Conservation (phyloP, 2,888 invertebrate species). For the Nasonia oneida region DNA sequence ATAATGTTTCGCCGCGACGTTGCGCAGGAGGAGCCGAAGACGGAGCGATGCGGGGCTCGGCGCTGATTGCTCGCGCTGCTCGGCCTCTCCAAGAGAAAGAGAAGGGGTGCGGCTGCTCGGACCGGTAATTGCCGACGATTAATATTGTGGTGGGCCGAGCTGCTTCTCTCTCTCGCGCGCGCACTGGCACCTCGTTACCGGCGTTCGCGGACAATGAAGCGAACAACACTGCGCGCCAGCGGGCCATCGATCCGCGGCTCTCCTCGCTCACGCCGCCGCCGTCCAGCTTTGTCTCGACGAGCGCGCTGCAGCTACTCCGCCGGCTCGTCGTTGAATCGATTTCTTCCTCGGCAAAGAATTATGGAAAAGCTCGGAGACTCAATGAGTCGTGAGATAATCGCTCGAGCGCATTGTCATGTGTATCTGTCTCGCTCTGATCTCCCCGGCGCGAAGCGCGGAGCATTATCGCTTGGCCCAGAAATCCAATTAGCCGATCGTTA, state of each 20-base stretch:
- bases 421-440: not conserved
- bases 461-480: not conserved
- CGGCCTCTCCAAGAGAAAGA: not conserved
- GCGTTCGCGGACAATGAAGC: constrained; percentile 32
- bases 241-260: not conserved
- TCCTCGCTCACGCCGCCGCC: not conserved
- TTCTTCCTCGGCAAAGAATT: not conserved
- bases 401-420: not conserved
- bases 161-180: not conserved
- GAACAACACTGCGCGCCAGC: not conserved
- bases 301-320: not conserved
- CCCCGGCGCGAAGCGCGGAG: not conserved
- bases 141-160: constrained; percentile 28
- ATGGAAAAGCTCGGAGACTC: not conserved
- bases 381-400: not conserved
- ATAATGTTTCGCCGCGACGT: not conserved
- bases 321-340: constrained; percentile 9
- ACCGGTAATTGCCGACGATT: constrained; percentile 48
- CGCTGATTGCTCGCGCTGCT: constrained; percentile 1
- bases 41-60: not conserved
- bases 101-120: not conserved
- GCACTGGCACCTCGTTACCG: constrained; percentile 40
- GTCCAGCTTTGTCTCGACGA: not conserved
- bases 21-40: not conserved
- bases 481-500: constrained; percentile 36